Base-by-base conservation (phyloP, 2,797 vertebrate genomes). In the Delichon dasypus region DNA sequence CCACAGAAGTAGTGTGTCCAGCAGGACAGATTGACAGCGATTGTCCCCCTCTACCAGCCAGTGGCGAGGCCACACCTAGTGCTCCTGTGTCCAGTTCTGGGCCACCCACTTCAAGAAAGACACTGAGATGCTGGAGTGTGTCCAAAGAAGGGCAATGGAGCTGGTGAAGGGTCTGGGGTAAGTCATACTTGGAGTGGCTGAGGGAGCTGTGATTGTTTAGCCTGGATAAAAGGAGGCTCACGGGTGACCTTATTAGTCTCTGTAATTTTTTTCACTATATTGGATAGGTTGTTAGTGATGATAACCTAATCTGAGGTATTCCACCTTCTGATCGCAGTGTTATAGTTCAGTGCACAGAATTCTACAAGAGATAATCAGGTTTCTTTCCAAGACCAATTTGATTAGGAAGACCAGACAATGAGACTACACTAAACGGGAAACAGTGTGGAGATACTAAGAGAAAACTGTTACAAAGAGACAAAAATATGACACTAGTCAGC, bases 401-500 rank as follows among this genome's bases (percentile, higher is more conserved):
- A 40, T 68, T 57, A 71, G 30, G 66, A 77, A 86, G 9, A 65
- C 10, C 6, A 50, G 38, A 57, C 25, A 48, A 50, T 16, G 6
- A 82, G 18, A 74, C 26, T 26, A 64, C 7, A 45, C 5, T 48
- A 29, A 62, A 74, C 1, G 27, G 48, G 9, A 57, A 91, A 88
- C 3, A 34, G 7, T 3, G 9, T 34, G 1, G 1, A 67, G 21
- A 62, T 18, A 36, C 19, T 20, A 61, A 50, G 4, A 23, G 19
- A 77, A 83, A 82, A 77, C 6, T 67, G 30, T 44, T 77, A 82
- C 36, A 25, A 87, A 44, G 15, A 80, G 6, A 73, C 13, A 79
- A 22, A 61, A 57, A 74, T 5, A 32, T 1, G 10, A 75, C 15
- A 77, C 9, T 65, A 7, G 21, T 55, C n/a, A 50, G 17, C 9